Evolutionary conservation across 1,140 invertebrate species (phyloP).

Genomic region (Neodiprion lecontei): DNA sequence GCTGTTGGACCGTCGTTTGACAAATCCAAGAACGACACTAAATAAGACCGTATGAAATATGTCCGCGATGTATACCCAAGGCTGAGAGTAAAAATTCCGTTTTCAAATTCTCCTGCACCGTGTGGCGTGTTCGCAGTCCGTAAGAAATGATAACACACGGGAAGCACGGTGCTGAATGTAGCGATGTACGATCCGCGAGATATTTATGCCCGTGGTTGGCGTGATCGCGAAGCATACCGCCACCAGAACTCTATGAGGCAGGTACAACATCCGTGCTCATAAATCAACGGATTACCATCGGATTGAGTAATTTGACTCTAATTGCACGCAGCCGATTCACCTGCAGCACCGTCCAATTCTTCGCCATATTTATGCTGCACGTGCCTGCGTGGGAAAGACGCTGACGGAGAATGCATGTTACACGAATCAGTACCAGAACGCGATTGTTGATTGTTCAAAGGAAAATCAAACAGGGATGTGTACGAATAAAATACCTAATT

Average conservation of each 20-base stretch:
- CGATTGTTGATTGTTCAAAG: too few species aligned
- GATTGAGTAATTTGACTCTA: constrained; percentile 33
- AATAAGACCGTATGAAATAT: too few species aligned
- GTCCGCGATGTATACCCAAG: too few species aligned
- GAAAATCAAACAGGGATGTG: too few species aligned
- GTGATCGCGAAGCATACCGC: constrained; percentile 25
- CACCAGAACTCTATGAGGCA: neutral
- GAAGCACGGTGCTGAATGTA: constrained; percentile 16
- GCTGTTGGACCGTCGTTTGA: too few species aligned
- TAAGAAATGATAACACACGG: constrained; percentile 42
- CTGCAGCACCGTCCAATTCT: neutral
- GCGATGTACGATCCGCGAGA: constrained; percentile 23
- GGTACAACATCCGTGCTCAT: constrained; percentile 14
- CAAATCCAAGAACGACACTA: too few species aligned
- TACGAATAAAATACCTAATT: too few species aligned
- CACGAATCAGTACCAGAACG: too few species aligned
- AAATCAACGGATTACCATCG: constrained; percentile 32
- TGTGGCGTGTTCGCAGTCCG: constrained; percentile 32
- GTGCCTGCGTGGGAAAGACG: constrained; percentile 11
- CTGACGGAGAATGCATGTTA: neutral
- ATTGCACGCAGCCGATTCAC: constrained; percentile 24
- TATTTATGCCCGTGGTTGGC: constrained; percentile 38
- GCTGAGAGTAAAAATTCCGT: too few species aligned
- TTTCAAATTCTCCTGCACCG: too few species aligned
- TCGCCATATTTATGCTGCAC: neutral